Percentiles rank a stretch among this genome's conserved stretches.
phyloP scores from a whole-genome alignment of 2,797 vertebrate species.

The Cephalopachus bancanus region DNA sequence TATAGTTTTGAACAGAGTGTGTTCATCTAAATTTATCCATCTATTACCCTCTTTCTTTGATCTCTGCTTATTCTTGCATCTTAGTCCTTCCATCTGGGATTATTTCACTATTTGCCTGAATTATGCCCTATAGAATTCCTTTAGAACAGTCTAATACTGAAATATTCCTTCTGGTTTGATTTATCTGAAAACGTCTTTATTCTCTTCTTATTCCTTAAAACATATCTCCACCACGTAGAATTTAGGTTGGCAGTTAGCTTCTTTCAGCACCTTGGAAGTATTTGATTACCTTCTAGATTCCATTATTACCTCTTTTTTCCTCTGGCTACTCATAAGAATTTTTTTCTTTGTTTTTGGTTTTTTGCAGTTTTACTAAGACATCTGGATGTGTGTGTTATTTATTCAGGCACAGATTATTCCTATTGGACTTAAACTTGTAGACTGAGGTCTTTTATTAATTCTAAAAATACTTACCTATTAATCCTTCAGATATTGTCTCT shows the following conservation, averaged over 20 bases:
- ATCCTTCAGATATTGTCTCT: too few species aligned
- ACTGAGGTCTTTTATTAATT: too few species aligned
- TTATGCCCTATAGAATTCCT: neutral
- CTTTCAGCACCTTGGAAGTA: neutral
- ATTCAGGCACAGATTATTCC: too few species aligned
- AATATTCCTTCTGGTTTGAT: conserved; percentile 34
- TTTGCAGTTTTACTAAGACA: too few species aligned
- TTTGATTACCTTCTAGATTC: neutral
- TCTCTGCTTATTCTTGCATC: neutral
- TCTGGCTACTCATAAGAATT: too few species aligned
- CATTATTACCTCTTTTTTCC: neutral
- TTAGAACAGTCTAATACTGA: neutral
- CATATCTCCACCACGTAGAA: neutral
- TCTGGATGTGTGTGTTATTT: too few species aligned
- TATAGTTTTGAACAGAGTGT: neutral
- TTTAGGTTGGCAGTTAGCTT: neutral
- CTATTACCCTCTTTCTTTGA: neutral
- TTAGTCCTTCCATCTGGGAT: neutral
- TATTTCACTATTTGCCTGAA: neutral
- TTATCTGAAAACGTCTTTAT: neutral
- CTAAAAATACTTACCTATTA: too few species aligned
- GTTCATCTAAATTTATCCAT: neutral
- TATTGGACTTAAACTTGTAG: too few species aligned
- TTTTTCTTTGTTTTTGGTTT: too few species aligned
- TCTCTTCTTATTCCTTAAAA: neutral